Base-by-base conservation (phyloP, 1,140 invertebrate species). In the Sipha flava region DNA sequence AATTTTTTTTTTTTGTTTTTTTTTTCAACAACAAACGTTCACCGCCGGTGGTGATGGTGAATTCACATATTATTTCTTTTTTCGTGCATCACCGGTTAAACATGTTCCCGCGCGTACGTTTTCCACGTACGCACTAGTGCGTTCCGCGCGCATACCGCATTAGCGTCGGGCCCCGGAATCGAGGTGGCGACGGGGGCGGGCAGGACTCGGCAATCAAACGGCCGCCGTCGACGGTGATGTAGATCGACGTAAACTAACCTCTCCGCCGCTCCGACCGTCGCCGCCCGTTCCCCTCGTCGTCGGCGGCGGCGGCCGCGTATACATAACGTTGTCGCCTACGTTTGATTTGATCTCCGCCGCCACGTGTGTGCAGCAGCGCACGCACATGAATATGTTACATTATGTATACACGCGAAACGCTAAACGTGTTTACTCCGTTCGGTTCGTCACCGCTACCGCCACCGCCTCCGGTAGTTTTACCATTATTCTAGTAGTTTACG, bases 181-280 rank as follows among this genome's bases (percentile, higher is more conserved):
- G 18, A 3, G 2, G 59, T 1, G 7, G 31, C 40, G 31, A 34
- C 3, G 29, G 59, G 62, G 14, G 34, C 37, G 34, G 9, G 34
- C 12, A 26, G 45, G 21, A n/a, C n/a, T 43, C 64, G 21, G 64
- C 62, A 66, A 66, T 66, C 62, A 66, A 40, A 23, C 62, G 31
- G 21, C 23, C 43, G 34, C 64, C 37, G 34, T 37, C 37, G 64
- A 66, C 34, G 64, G 26, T 43, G 64, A 66, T 66, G 64, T 66
- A 66, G 64, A 66, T 66, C 64, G 64, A 66, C 64, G 26, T 40
- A 66, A 66, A 66, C 64, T 66, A 66, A 66, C 64, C 64, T 43
- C 21, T 16, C 64, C 40, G 12, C 64, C n/a, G 1, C 23, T 16
- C 31, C 1, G 18, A 21, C 0, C 12, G 9, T 23, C 21, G 1